Conservation (phyloP, 2,888 invertebrate species). For the Leptopilina drosophilae region DNA sequence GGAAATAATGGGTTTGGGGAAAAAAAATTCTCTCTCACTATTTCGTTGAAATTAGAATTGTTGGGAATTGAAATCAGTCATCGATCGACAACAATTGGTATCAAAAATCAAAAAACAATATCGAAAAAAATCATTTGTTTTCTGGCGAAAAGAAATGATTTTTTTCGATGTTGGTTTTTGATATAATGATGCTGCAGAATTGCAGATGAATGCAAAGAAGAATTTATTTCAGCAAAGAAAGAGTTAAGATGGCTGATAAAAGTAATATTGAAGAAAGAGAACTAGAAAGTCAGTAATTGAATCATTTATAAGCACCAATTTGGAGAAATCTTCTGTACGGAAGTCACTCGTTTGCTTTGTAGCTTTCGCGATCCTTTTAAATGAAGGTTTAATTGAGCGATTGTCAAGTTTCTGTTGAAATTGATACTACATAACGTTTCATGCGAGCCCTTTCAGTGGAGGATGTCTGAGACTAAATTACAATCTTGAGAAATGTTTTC, state of each 20-base stretch:
- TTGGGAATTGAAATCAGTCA: no score
- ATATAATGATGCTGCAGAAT: no score
- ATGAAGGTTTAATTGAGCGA: constrained; percentile 16
- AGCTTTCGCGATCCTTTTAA: not conserved
- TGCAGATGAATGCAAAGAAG: no score
- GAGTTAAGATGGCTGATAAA: not conserved
- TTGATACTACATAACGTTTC: constrained; percentile 24
- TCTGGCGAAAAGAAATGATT: no score
- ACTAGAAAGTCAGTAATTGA: not conserved
- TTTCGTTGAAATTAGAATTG: no score
- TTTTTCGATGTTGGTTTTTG: no score
- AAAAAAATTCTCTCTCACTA: no score
- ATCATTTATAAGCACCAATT: not conserved
- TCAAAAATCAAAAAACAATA: no score
- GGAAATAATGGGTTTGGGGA: no score
- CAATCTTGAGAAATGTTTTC: not conserved
- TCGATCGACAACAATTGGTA: no score
- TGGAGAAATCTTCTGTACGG: not conserved
- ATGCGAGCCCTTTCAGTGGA: not conserved
- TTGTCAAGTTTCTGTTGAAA: constrained; percentile 9
- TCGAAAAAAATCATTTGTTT: no score
- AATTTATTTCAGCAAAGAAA: no score
- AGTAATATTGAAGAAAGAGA: not conserved
- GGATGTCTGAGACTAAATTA: not conserved
- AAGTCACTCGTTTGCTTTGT: not conserved